Evolutionary conservation across 2,888 invertebrate genomes (phyloP), one percentile per base, ranked within the genome.

Genomic region (Erynnis tages): DNA sequence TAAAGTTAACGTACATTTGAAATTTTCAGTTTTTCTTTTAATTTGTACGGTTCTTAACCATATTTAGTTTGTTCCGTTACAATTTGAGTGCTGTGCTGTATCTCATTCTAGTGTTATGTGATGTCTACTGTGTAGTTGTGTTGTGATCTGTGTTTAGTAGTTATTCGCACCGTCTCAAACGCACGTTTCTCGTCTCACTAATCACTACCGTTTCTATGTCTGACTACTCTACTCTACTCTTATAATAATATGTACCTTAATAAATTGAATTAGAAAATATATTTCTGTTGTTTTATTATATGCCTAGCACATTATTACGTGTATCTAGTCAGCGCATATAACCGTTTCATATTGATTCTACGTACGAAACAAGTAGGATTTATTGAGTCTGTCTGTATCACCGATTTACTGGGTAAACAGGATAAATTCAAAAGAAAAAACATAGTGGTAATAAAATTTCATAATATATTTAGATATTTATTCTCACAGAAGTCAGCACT

Each of bases 201-300:
- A 16, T 25, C 37, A 35, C 35, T 27, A 2, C 13, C 30, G 7
- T 2, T 14, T 4, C 13, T 27, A 16, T 35, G 13, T 34, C 11
- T n/a, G 35, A 37, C 46, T 46, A 45, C 14, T 46, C 27, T 46
- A 37, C 25, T 46, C 27, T 11, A 16, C 17, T 29, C 11, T 40
- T 16, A 35, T 4, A 29, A 29, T 32, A 6, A 14, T 13, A 13
- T 23, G 38, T 14, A 30, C 35, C 21, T 34, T 25, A 46, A 46
- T 47, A 47, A 47, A 47, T 17, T 13, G 11, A 38, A 29, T 38
- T 29, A 21, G 13, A 46, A 46, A 17, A 17, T 19, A 4, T 27
- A 13, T 19, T 11, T n/a, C 5, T 21, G 23, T 46, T 13, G 16
- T 46, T 23, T 46, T 34, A 2, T 34, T 34, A 13, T 13, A 7